Conservation (phyloP, 2,113 vertebrate genomes). For the Phrynosoma platyrhinos region DNA sequence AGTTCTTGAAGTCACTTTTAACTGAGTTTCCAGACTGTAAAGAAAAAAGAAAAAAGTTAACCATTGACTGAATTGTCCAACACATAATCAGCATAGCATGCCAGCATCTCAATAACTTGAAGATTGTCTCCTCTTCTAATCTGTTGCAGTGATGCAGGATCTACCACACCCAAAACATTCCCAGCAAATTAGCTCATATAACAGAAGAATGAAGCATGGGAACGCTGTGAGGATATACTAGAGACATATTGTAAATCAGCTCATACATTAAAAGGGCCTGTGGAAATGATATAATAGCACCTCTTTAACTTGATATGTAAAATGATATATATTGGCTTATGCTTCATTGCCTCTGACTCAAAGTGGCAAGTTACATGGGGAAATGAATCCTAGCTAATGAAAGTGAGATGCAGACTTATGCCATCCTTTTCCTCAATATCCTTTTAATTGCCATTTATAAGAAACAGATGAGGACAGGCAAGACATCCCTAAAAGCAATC, state of each 20-base stretch:
- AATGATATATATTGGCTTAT: conserved; percentile 23
- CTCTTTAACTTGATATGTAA: conserved; percentile 33
- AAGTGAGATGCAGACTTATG: conserved; percentile 37
- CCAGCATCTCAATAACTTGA: not conserved
- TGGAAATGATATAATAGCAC: conserved; percentile 23
- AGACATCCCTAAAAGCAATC: conserved; percentile 13
- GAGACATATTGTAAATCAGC: conserved; percentile 18
- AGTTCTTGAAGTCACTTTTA: not conserved
- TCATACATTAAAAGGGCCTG: conserved; percentile 1
- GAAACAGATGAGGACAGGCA: conserved; percentile 32
- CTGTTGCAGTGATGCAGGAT: not conserved
- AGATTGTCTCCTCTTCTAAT: not conserved
- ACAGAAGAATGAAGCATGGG: conserved; percentile 17
- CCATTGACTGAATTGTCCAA: not conserved
- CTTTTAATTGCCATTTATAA: conserved; percentile 35
- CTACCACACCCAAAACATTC: conserved; percentile 30
- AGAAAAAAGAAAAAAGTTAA: not conserved
- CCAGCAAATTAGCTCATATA: conserved; percentile 19
- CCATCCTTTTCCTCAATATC: conserved; percentile 26
- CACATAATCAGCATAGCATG: not conserved
- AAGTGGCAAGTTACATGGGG: conserved; percentile 22
- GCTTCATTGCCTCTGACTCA: conserved; percentile 30
- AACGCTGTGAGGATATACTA: conserved; percentile 17
- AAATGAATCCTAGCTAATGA: conserved; percentile 38
- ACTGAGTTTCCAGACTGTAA: not conserved